Conservation (phyloP, 2,888 invertebrate species). For the Drosophila infuscata region DNA sequence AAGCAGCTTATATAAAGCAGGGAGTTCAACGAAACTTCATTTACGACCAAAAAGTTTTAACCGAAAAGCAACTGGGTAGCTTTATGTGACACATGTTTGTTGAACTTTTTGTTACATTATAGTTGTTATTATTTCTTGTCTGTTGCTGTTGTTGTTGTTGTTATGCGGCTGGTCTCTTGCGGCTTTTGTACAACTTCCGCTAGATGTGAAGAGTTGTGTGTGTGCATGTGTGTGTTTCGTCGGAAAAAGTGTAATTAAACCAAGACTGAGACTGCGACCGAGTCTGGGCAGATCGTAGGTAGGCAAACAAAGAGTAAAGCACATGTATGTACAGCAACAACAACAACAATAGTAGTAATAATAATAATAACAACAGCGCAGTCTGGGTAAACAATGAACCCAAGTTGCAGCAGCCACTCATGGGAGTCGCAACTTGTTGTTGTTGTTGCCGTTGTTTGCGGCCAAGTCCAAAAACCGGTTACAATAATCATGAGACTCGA, state of each 20-base stretch:
- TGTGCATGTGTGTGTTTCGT: slow-evolving; percentile 38
- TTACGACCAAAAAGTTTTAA: slow-evolving; percentile 17
- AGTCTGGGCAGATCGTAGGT: slow-evolving; percentile 31
- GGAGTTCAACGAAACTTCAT: slow-evolving; percentile 13
- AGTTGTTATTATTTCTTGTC: slow-evolving; percentile 15
- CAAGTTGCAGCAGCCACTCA: slow-evolving; percentile 58
- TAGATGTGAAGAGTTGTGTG: slow-evolving; percentile 55
- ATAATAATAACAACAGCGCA: slow-evolving; percentile 33
- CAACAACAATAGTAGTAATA: slow-evolving; percentile 10
- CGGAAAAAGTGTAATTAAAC: slow-evolving; percentile 75
- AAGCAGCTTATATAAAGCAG: slow-evolving; percentile 7
- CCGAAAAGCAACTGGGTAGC: slow-evolving; percentile 21
- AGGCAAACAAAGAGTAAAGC: slow-evolving; percentile 56
- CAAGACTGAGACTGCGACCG: slow-evolving; percentile 29
- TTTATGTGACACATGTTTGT: slow-evolving; percentile 44
- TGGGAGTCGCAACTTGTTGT: slow-evolving; percentile 67
- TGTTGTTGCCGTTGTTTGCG: slow-evolving; percentile 35
- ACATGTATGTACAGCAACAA: slow-evolving; percentile 22
- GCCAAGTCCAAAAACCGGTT: slow-evolving; percentile 68
- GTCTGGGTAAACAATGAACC: slow-evolving; percentile 64
- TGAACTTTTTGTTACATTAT: slow-evolving; percentile 39
- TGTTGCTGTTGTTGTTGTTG: slow-evolving; percentile 26
- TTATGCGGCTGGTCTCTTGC: slow-evolving; percentile 59
- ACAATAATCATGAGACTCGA: slow-evolving; percentile 69
- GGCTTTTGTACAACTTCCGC: slow-evolving; percentile 79